phyloP scores from a whole-genome alignment of 2,888 invertebrate species.

The Baronia brevicornis region DNA sequence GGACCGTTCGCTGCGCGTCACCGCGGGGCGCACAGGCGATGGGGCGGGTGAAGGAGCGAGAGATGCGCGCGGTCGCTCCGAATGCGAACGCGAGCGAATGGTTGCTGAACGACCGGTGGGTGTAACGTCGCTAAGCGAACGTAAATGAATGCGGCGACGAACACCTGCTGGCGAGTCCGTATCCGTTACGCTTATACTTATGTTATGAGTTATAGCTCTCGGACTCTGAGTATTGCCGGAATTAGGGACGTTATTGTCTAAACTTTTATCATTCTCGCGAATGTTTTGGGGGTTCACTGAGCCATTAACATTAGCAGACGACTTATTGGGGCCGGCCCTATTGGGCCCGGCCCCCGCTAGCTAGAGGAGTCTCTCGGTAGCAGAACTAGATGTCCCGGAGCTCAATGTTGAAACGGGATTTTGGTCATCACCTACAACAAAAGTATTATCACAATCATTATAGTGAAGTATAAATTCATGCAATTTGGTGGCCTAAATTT shows the following conservation, averaged over 20 bases:
- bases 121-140: conserved; percentile 66
- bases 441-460: conserved; percentile 9
- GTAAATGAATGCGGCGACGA: conserved; percentile 60
- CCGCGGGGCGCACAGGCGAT: conserved; percentile 28
- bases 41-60: conserved; percentile 33
- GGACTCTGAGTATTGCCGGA: conserved; percentile 29
- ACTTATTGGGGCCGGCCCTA: conserved; percentile 71
- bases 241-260: conserved; percentile 30
- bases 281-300: conserved; percentile 38
- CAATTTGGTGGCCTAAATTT: conserved; percentile 2
- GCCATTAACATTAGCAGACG: conserved; percentile 37
- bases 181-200: conserved; percentile 65
- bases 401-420: conserved; percentile 76
- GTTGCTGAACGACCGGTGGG: conserved; percentile 49
- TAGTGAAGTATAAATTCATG: neutral
- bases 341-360: conserved; percentile 80
- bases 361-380: conserved; percentile 86
- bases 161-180: conserved; percentile 49
- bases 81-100: conserved; percentile 57
- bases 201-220: conserved; percentile 36
- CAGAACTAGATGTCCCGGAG: conserved; percentile 81
- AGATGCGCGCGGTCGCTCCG: conserved; percentile 52
- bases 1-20: conserved; percentile 46
- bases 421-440: conserved; percentile 63
- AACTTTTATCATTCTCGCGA: conserved; percentile 32